Conservation (phyloP, 1,140 invertebrate species). For the Megalopta genalis region DNA sequence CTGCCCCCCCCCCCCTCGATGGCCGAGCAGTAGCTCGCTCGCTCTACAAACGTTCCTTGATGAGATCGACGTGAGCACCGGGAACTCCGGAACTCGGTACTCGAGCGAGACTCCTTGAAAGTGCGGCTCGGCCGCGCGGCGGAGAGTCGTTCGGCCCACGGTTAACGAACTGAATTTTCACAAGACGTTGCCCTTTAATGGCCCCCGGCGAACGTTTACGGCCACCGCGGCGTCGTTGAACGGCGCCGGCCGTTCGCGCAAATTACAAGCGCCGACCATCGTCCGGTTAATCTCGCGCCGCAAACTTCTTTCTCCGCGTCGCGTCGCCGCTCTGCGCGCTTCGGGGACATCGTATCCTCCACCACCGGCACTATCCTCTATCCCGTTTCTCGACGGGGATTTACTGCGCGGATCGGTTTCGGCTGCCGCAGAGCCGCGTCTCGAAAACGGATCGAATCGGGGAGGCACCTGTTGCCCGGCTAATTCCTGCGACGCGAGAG, state of each 20-base stretch:
- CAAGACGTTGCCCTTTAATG: constrained; percentile 34
- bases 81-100: constrained; percentile 1
- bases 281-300: neutral
- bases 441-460: constrained; percentile 1
- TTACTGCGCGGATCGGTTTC: too few relatives aligned
- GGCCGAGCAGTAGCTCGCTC: constrained; percentile 51
- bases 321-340: too few relatives aligned
- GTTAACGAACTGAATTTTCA: constrained; percentile 51
- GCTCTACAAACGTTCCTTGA: constrained; percentile 55
- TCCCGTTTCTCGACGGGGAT: too few relatives aligned
- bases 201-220: constrained; percentile 20
- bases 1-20: neutral
- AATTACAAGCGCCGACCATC: constrained; percentile 11
- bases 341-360: too few relatives aligned
- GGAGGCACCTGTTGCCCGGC: constrained; percentile 35
- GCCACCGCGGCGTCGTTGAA: too few relatives aligned
- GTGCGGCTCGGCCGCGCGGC: constrained; percentile 2
- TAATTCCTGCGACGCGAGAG: too few relatives aligned
- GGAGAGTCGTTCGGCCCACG: constrained; percentile 30
- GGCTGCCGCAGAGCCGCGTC: neutral
- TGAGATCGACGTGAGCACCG: constrained; percentile 51
- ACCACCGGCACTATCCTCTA: too few relatives aligned
- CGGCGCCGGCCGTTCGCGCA: neutral
- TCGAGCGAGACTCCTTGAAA: constrained; percentile 22
- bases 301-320: neutral